phyloP scores from a whole-genome alignment of 2,888 invertebrate genomes.

The Pteria penguin region DNA sequence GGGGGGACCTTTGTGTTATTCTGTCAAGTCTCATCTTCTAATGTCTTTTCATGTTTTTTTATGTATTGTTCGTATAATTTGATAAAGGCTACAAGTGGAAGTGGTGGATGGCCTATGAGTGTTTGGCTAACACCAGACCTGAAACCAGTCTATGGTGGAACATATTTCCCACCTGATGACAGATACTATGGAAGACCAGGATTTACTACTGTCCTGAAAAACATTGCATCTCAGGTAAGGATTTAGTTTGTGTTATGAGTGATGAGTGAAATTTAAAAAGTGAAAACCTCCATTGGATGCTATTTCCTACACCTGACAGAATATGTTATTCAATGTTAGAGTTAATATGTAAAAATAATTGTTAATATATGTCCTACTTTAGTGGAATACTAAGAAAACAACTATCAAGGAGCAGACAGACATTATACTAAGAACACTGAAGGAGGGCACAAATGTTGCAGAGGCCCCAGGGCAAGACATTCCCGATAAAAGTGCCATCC shows the following conservation, averaged over 20 bases:
- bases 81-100: constrained; percentile 81
- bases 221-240: constrained; percentile 85
- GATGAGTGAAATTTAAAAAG: too few relatives aligned
- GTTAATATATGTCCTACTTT: constrained; percentile 6
- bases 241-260: too few relatives aligned
- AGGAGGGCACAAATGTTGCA: constrained; percentile 54
- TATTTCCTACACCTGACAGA: too few relatives aligned
- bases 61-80: background rate
- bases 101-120: constrained; percentile 98
- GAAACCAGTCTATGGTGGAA: constrained; percentile 93
- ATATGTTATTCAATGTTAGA: too few relatives aligned
- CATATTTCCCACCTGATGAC: constrained; percentile 95
- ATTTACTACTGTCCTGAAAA: constrained; percentile 88
- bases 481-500: constrained; percentile 39
- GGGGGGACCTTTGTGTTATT: too few relatives aligned
- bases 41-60: too few relatives aligned
- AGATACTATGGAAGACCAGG: constrained; percentile 88
- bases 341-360: too few relatives aligned
- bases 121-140: constrained; percentile 95
- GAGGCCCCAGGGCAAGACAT: constrained; percentile 29
- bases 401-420: constrained; percentile 84
- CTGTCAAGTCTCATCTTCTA: too few relatives aligned
- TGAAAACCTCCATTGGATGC: too few relatives aligned
- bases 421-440: constrained; percentile 84
- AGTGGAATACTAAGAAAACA: constrained; percentile 87